phyloP scores from a whole-genome alignment of 2,113 vertebrate genomes.

The Scomber scombrus region DNA sequence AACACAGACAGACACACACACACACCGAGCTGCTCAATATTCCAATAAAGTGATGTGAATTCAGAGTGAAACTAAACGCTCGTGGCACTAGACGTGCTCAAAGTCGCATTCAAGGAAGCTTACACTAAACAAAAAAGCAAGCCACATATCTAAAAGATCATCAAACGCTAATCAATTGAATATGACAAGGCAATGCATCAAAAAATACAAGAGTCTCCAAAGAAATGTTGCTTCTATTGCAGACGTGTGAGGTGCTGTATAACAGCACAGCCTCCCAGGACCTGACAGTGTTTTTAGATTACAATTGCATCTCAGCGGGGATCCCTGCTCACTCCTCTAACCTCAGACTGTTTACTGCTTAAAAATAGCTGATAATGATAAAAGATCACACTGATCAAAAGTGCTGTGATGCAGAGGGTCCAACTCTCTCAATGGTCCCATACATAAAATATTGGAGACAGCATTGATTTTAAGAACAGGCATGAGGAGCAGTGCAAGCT shows the following conservation, averaged over 20 bases:
- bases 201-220: slow-evolving; percentile 41
- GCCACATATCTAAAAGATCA: slow-evolving; percentile 43
- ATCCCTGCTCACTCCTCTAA: slow-evolving; percentile 52
- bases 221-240: slow-evolving; percentile 60
- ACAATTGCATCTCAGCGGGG: slow-evolving; percentile 68
- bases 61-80: slow-evolving; percentile 50
- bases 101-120: slow-evolving; percentile 61
- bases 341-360: slow-evolving; percentile 53
- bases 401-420: slow-evolving; percentile 29
- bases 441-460: background rate
- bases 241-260: slow-evolving; percentile 49
- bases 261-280: slow-evolving; percentile 59
- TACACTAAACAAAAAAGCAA: slow-evolving; percentile 47
- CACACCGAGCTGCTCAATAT: slow-evolving; percentile 43
- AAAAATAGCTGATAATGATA: slow-evolving; percentile 64
- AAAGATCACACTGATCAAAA: slow-evolving; percentile 17
- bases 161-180: slow-evolving; percentile 42
- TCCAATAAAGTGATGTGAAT: slow-evolving; percentile 63
- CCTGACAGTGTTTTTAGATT: slow-evolving; percentile 63
- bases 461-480: slow-evolving; percentile 13
- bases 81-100: slow-evolving; percentile 44
- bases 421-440: slow-evolving; percentile 35
- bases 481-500: slow-evolving; percentile 6
- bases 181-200: slow-evolving; percentile 48
- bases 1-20: slow-evolving; percentile 16